Evolutionary conservation across 2,888 invertebrate species (phyloP).

Genomic region (Andrena trimmerana): DNA sequence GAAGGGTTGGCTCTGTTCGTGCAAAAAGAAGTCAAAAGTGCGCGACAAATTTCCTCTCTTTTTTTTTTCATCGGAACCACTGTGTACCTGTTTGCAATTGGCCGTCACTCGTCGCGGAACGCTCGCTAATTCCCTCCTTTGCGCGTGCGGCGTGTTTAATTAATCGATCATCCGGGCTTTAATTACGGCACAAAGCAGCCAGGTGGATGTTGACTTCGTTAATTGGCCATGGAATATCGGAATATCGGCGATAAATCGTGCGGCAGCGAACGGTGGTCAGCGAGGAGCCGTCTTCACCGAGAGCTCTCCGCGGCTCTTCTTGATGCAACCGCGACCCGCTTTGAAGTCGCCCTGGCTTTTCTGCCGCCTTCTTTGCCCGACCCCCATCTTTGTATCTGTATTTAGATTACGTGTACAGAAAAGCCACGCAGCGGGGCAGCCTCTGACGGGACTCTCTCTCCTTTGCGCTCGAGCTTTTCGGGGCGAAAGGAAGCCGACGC

Average conservation of each 20-base stretch:
- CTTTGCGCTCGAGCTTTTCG: constrained; percentile 17
- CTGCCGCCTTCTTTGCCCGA: constrained; percentile 48
- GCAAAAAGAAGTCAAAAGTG: no score
- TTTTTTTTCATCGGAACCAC: no score
- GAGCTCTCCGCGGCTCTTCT: constrained; percentile 9
- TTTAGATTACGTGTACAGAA: constrained; percentile 60
- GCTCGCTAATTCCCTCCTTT: constrained; percentile 32
- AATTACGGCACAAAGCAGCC: constrained; percentile 46
- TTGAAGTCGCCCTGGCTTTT: constrained; percentile 52
- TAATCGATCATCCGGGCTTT: constrained; percentile 50
- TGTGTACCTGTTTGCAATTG: constrained; percentile 15
- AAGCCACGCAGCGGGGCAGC: constrained; percentile 35
- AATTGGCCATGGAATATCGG: constrained; percentile 47
- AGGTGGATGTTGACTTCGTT: constrained; percentile 54
- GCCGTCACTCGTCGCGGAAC: not conserved
- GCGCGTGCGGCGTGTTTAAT: constrained; percentile 40
- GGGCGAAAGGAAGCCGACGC: not conserved
- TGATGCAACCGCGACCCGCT: constrained; percentile 40
- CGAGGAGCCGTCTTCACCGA: not conserved
- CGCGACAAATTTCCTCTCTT: no score
- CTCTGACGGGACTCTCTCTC: constrained; percentile 20
- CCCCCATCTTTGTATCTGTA: constrained; percentile 53
- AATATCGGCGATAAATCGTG: constrained; percentile 63
- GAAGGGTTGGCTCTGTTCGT: no score
- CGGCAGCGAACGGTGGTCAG: not conserved